phyloP scores from a whole-genome alignment of 2,113 vertebrate genomes.

The Seriola dumerili region DNA sequence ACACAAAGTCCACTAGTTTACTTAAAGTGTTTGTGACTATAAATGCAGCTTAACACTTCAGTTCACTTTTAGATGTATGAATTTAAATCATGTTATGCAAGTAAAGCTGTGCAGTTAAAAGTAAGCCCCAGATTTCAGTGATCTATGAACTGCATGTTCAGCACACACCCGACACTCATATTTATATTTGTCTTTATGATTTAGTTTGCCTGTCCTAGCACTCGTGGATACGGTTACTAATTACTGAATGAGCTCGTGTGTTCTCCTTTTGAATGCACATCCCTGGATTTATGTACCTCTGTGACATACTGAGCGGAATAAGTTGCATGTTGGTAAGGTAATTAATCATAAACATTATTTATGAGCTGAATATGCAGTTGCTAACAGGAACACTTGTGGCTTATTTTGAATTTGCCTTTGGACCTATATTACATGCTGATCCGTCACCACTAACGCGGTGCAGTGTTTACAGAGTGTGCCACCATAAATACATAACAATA shows the following conservation, averaged over 20 bases:
- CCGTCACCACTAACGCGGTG: background rate
- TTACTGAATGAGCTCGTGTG: background rate
- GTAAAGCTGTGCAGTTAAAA: conserved; percentile 1
- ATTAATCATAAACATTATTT: conserved; percentile 16
- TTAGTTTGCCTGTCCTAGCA: conserved; percentile 1
- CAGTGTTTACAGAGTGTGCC: background rate
- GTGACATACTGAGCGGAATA: background rate
- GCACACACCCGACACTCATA: background rate
- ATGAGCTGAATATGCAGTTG: conserved; percentile 1
- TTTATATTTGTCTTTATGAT: conserved; percentile 18
- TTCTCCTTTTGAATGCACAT: background rate
- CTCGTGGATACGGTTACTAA: background rate
- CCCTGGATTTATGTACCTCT: background rate
- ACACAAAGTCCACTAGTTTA: background rate
- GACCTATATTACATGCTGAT: background rate
- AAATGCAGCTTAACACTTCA: background rate
- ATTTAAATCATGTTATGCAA: background rate
- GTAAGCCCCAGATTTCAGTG: background rate
- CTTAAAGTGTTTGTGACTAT: background rate
- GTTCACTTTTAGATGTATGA: background rate
- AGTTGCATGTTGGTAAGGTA: background rate
- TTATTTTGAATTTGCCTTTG: conserved; percentile 6
- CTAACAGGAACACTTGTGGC: background rate
- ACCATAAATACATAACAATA: background rate
- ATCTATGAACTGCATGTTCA: conserved; percentile 1